Evolutionary conservation across 2,888 invertebrate species (phyloP).

Genomic region (Heliconius erato): DNA sequence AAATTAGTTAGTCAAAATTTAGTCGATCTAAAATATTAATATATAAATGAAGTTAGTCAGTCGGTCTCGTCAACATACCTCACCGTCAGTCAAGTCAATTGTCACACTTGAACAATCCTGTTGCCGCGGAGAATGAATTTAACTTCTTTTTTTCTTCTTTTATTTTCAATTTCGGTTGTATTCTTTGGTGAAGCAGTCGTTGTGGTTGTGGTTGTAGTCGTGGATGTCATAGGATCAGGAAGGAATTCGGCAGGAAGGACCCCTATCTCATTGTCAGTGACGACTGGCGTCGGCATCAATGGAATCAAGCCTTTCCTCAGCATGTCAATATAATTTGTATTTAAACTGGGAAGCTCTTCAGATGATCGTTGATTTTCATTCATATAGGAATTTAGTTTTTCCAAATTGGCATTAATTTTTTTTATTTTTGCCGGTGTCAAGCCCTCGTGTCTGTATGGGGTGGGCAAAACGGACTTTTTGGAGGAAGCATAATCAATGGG

Average conservation of each 20-base stretch:
- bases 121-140: constrained; percentile 81
- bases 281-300: constrained; percentile 73
- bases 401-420: constrained; percentile 75
- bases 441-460: constrained; percentile 58
- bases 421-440: constrained; percentile 76
- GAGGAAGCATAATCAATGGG: constrained; percentile 68
- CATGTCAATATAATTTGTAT: constrained; percentile 66
- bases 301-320: constrained; percentile 67
- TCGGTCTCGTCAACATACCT: constrained; percentile 55
- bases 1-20: constrained; percentile 10
- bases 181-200: constrained; percentile 63
- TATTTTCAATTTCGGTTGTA: constrained; percentile 64
- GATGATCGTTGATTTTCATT: constrained; percentile 74
- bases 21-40: constrained; percentile 9
- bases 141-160: constrained; percentile 74
- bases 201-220: constrained; percentile 61
- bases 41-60: constrained; percentile 30
- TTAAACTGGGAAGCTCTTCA: constrained; percentile 68
- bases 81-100: constrained; percentile 68
- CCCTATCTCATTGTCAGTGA: constrained; percentile 77
- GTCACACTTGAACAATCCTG: constrained; percentile 82
- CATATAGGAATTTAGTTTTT: constrained; percentile 70
- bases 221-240: constrained; percentile 62
- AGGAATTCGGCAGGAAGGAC: constrained; percentile 77
- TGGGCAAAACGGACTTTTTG: constrained; percentile 64